These are phyloP conservation scores for Caracal caracal DNA, from an alignment of 2,113 vertebrate genomes.

Conservation along the genomic window DNA sequence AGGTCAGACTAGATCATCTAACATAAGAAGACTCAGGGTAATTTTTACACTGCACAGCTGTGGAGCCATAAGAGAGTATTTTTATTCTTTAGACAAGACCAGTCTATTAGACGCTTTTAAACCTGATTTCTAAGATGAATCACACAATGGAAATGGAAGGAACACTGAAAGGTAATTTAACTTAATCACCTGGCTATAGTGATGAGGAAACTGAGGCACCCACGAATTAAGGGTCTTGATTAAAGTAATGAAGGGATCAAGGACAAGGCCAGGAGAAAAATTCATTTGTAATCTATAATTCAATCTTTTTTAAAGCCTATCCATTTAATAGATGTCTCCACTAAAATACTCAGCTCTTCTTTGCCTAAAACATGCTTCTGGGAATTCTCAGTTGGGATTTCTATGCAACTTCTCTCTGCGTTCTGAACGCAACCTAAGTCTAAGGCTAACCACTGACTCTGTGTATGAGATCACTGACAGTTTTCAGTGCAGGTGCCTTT, in stretches of 20 bases:
- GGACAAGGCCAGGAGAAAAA: not conserved
- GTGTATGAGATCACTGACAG: not conserved
- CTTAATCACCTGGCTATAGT: not conserved
- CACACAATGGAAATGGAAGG: not conserved
- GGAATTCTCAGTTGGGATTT: not conserved
- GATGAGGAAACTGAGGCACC: not conserved
- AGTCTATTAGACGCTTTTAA: not conserved
- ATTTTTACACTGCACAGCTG: not conserved
- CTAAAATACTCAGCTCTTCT: not conserved
- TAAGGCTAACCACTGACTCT: not conserved
- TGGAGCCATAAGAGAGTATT: not conserved
- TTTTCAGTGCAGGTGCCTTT: not conserved
- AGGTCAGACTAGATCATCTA: not conserved
- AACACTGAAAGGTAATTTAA: not conserved
- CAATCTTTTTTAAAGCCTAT: not conserved
- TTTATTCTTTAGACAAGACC: not conserved
- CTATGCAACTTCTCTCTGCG: not conserved
- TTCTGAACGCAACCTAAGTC: not conserved
- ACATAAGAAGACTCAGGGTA: not conserved
- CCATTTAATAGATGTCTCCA: not conserved
- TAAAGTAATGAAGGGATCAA: not conserved
- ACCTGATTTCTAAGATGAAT: not conserved
- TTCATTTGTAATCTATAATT: not conserved
- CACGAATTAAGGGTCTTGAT: not conserved
- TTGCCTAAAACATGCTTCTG: slow-evolving; percentile 35